Conservation (phyloP, 2,113 vertebrate genomes). For the Onychostoma macrolepis region DNA sequence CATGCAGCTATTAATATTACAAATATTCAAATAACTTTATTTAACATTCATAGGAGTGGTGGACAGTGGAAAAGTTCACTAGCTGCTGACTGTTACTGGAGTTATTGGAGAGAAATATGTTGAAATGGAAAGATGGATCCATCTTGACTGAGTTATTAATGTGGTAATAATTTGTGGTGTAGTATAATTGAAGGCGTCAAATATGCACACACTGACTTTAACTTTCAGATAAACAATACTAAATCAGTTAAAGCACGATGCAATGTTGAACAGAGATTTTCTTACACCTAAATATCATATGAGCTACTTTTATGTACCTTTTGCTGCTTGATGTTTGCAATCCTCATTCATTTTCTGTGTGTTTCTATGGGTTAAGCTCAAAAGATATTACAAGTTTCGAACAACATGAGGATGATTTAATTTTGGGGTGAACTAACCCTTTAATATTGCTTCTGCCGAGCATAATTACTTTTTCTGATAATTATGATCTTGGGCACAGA, state of each 20-base stretch:
- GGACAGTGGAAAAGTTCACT: not conserved
- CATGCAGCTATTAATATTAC: slow-evolving; percentile 77
- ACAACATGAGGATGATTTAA: not conserved
- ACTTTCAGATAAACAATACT: not conserved
- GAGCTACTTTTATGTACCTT: not conserved
- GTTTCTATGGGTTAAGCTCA: not conserved
- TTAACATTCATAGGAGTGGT: slow-evolving; percentile 71
- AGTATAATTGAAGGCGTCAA: not conserved
- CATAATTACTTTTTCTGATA: not conserved
- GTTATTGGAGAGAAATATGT: slow-evolving; percentile 1
- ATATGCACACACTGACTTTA: not conserved
- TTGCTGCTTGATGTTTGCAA: not conserved
- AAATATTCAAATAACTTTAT: slow-evolving; percentile 84
- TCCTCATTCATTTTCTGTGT: not conserved
- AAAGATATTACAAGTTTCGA: not conserved
- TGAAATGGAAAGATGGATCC: slow-evolving; percentile 60
- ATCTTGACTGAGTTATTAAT: slow-evolving; percentile 77
- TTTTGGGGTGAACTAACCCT: not conserved
- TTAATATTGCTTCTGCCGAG: not conserved
- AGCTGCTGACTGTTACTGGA: not conserved
- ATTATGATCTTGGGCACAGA: not conserved
- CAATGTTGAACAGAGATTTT: not conserved
- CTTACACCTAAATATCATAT: not conserved
- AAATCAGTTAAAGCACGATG: not conserved
- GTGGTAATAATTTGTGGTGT: slow-evolving; percentile 43